These are phyloP conservation scores for Ciona savignyi DNA, from an alignment of 23 tunicate genomes.

Conservation along the genomic window DNA sequence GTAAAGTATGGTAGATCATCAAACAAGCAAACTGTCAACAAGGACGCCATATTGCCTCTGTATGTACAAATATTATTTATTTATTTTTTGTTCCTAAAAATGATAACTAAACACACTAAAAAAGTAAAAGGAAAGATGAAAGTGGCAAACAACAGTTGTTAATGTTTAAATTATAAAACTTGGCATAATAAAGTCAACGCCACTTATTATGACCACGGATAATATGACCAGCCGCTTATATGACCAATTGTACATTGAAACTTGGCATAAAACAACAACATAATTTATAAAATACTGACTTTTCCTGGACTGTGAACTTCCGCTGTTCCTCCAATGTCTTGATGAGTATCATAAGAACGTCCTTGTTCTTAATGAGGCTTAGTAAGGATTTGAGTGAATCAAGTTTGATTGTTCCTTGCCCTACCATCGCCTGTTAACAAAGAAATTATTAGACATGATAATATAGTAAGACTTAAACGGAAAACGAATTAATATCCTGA, in stretches of 20 bases:
- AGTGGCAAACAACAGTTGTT: too few species aligned
- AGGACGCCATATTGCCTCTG: slow-evolving; percentile 87
- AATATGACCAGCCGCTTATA: too few species aligned
- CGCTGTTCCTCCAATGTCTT: slow-evolving; percentile 80
- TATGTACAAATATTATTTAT: background rate
- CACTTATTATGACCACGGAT: too few species aligned
- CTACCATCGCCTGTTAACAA: background rate
- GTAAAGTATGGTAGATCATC: slow-evolving; percentile 79
- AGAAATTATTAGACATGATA: background rate
- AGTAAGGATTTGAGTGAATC: slow-evolving; percentile 21
- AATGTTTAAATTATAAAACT: too few species aligned
- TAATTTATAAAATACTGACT: too few species aligned
- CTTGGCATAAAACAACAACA: too few species aligned
- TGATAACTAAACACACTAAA: background rate
- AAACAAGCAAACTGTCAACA: slow-evolving; percentile 58
- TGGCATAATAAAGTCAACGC: too few species aligned
- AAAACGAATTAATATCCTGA: too few species aligned
- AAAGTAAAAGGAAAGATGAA: too few species aligned
- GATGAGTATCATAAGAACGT: slow-evolving; percentile 54
- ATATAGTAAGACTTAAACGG: too few species aligned
- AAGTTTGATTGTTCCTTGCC: background rate
- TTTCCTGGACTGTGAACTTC: slow-evolving; percentile 74
- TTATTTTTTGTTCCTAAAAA: too few species aligned
- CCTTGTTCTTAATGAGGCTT: slow-evolving; percentile 29
- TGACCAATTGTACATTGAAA: too few species aligned